Conservation (phyloP, 2,797 vertebrate genomes). For the Hippoglossus hippoglossus region DNA sequence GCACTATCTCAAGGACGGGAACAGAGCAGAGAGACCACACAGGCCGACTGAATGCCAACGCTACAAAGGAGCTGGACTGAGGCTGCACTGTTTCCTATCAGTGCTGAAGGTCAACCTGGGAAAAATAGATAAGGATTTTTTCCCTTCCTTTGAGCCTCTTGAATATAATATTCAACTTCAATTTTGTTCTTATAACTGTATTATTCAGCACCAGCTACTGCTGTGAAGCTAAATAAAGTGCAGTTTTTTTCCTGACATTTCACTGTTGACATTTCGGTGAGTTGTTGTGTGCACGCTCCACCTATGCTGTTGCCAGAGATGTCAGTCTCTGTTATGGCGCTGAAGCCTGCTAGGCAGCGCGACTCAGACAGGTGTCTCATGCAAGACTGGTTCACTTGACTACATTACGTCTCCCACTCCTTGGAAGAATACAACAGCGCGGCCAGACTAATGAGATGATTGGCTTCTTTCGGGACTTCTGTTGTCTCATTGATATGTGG, state of each 20-base stretch:
- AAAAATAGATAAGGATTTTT: slow-evolving; percentile 43
- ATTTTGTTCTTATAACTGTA: slow-evolving; percentile 43
- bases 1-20: slow-evolving; percentile 71
- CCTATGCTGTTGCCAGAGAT: slow-evolving; percentile 48
- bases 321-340: slow-evolving; percentile 59
- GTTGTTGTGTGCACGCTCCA: slow-evolving; percentile 48
- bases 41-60: slow-evolving; percentile 60
- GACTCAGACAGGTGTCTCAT: slow-evolving; percentile 58
- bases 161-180: slow-evolving; percentile 63
- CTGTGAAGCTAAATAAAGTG: slow-evolving; percentile 39
- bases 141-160: slow-evolving; percentile 36
- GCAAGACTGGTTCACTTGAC: slow-evolving; percentile 50
- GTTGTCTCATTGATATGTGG: slow-evolving; percentile 25
- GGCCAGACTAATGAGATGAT: slow-evolving; percentile 39
- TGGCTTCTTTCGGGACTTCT: slow-evolving; percentile 32
- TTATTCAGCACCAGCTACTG: slow-evolving; percentile 21
- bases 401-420: slow-evolving; percentile 32
- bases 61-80: slow-evolving; percentile 68
- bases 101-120: slow-evolving; percentile 71
- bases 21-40: slow-evolving; percentile 62
- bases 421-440: slow-evolving; percentile 16
- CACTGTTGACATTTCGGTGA: slow-evolving; percentile 58
- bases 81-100: slow-evolving; percentile 61
- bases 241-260: slow-evolving; percentile 8
- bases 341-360: slow-evolving; percentile 30